Conservation (phyloP, 1,140 invertebrate genomes). For the Delia radicum region DNA sequence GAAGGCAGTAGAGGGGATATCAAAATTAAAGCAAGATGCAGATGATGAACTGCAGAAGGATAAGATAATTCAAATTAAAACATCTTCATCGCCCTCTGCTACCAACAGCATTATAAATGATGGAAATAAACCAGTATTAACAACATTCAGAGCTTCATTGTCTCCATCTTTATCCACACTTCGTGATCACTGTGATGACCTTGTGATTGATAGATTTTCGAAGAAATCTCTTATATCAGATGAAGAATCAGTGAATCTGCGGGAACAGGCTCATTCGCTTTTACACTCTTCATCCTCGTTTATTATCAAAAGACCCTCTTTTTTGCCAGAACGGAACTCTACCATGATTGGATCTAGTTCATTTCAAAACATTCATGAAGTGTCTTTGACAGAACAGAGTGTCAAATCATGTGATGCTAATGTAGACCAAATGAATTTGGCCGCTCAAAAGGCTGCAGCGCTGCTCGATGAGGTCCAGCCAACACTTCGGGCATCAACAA, state of each 20-base stretch:
- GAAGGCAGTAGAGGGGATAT: background rate
- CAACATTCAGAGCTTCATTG: conserved; percentile 24
- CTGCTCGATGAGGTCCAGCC: conserved; percentile 48
- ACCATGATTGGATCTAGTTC: conserved; percentile 49
- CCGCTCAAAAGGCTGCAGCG: conserved; percentile 43
- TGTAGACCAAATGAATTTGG: conserved; percentile 12
- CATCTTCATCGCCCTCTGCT: background rate
- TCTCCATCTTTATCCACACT: background rate
- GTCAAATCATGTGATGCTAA: background rate
- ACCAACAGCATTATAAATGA: background rate
- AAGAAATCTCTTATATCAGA: conserved; percentile 15
- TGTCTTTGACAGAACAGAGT: conserved; percentile 8
- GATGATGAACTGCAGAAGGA: background rate
- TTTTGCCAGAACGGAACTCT: conserved; percentile 35
- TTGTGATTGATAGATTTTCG: conserved; percentile 41
- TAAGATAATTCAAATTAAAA: conserved; percentile 6
- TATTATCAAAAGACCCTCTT: conserved; percentile 49
- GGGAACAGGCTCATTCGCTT: conserved; percentile 30
- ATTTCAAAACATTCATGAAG: conserved; percentile 47
- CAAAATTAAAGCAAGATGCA: too few relatives aligned
- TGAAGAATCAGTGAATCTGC: background rate
- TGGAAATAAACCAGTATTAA: conserved; percentile 38
- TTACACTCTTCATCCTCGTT: conserved; percentile 51
- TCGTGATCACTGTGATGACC: conserved; percentile 31
- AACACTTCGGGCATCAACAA: conserved; percentile 39